These are phyloP conservation scores for Orestias chungarensis DNA, from an alignment of 2,797 vertebrate genomes.

Conservation along the genomic window DNA sequence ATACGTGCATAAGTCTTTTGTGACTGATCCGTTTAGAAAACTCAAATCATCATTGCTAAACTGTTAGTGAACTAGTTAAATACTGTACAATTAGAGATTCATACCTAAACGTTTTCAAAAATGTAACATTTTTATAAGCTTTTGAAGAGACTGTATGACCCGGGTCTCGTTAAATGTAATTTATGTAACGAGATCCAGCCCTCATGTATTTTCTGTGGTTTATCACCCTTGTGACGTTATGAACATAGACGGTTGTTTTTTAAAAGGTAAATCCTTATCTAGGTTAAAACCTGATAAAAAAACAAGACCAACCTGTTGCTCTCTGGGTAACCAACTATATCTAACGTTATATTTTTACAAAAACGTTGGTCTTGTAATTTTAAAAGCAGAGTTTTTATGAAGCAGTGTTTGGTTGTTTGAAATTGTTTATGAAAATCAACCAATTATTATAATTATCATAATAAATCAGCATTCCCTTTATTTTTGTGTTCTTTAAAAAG, in stretches of 20 bases:
- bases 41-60: no score
- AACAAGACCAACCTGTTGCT: not conserved
- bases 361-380: not conserved
- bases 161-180: no score
- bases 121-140: no score
- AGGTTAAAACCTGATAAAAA: not conserved
- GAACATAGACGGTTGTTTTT: not conserved
- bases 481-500: not conserved
- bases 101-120: no score
- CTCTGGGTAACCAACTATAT: not conserved
- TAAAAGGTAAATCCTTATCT: not conserved
- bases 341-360: not conserved
- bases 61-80: no score
- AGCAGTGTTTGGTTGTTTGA: not conserved
- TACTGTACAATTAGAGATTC: no score
- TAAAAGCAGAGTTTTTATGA: not conserved
- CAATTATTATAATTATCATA: not conserved
- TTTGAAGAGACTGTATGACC: no score
- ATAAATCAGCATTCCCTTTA: not conserved
- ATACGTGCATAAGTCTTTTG: no score
- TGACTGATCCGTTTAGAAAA: no score
- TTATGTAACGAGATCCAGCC: no score
- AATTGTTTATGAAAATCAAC: not conserved
- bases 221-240: no score
- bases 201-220: no score